Percentiles rank a stretch among this genome's conserved stretches.
Evolutionary conservation across 2,888 invertebrate genomes (phyloP).

Genomic region (Pterostichus niger): DNA sequence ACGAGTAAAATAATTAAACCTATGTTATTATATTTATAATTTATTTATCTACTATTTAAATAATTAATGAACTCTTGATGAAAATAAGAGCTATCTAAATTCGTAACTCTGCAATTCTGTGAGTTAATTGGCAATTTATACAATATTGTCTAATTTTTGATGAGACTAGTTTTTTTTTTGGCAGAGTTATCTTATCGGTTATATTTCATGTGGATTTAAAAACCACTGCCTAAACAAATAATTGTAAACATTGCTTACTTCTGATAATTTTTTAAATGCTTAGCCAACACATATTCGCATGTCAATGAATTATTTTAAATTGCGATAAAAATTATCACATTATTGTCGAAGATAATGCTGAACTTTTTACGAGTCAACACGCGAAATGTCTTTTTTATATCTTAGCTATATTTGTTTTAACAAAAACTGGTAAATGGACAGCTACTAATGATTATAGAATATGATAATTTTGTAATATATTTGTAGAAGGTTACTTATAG

Average conservation of each 20-base stretch:
- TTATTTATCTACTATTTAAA: conserved; percentile 4
- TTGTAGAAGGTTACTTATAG: conserved; percentile 1
- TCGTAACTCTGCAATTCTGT: background rate
- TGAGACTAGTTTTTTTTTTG: conserved; percentile 24
- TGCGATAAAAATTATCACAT: conserved; percentile 40
- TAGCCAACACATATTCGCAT: conserved; percentile 30
- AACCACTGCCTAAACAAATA: conserved; percentile 56
- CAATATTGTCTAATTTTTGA: conserved; percentile 12
- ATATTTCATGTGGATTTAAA: conserved; percentile 43
- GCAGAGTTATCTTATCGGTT: conserved; percentile 24
- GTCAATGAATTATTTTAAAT: conserved; percentile 49
- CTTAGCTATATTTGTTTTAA: background rate
- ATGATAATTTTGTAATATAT: conserved; percentile 16
- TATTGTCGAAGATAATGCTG: conserved; percentile 18
- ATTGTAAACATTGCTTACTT: conserved; percentile 55
- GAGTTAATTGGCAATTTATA: conserved; percentile 6
- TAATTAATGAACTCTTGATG: conserved; percentile 2
- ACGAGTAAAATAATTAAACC: background rate
- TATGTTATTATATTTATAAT: background rate
- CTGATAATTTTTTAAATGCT: conserved; percentile 48
- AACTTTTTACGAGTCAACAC: conserved; percentile 21
- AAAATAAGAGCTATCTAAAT: background rate
- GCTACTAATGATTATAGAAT: background rate
- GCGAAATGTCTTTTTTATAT: conserved; percentile 5
- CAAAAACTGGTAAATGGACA: conserved; percentile 1